These are phyloP conservation scores for chimpanzee (Pan troglodytes) DNA, from an alignment of 2,113 vertebrate genomes.

Conservation along the genomic window DNA sequence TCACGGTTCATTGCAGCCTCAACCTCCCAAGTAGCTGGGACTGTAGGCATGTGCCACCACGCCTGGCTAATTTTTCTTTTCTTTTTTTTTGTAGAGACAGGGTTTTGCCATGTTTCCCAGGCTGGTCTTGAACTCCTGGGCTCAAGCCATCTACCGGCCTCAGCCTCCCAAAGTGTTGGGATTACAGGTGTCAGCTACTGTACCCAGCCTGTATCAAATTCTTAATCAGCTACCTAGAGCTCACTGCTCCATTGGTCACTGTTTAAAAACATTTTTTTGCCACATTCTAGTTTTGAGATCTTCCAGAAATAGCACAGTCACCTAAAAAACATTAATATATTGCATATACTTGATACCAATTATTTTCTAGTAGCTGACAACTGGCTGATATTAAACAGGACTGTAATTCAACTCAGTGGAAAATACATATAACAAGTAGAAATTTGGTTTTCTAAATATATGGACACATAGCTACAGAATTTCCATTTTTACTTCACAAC, in stretches of 20 bases:
- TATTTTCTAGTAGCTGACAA: not conserved
- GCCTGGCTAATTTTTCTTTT: too few relatives aligned
- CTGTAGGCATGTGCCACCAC: too few relatives aligned
- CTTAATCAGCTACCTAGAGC: not conserved
- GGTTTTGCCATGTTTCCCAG: too few relatives aligned
- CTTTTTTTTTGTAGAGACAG: too few relatives aligned
- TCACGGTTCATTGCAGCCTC: too few relatives aligned
- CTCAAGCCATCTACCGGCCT: too few relatives aligned
- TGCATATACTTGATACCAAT: not conserved
- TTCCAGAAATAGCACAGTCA: not conserved
- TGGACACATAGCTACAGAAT: not conserved
- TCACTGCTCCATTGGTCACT: not conserved
- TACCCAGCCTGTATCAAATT: not conserved
- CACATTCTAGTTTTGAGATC: not conserved
- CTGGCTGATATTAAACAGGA: not conserved
- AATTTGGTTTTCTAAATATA: not conserved
- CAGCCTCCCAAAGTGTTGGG: too few relatives aligned
- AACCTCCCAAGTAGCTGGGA: too few relatives aligned
- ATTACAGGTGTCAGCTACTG: too few relatives aligned
- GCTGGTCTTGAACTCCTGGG: too few relatives aligned
- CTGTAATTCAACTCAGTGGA: not conserved
- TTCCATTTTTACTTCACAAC: conserved; percentile 20
- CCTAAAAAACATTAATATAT: not conserved
- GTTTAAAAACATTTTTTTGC: not conserved
- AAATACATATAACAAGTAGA: not conserved